Percentiles rank a stretch among this genome's conserved stretches.
These are phyloP conservation scores for Pseudomugil tenellus DNA, from an alignment of 2,797 vertebrate genomes.

Conservation along the genomic window DNA sequence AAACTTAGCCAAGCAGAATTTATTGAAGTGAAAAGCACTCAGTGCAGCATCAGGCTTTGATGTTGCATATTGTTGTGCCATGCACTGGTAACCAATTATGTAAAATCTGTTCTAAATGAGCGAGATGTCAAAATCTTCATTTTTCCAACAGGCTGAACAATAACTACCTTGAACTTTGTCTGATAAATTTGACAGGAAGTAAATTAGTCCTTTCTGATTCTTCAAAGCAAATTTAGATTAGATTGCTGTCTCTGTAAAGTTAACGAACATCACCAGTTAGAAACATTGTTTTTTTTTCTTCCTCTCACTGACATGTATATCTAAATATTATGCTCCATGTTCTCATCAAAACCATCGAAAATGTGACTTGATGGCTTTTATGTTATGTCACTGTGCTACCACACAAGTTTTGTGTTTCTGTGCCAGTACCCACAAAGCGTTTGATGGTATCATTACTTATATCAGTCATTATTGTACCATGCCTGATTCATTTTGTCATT, in stretches of 20 bases:
- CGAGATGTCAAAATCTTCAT: conserved; percentile 3
- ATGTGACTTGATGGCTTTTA: conserved; percentile 9
- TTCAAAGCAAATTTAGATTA: neutral
- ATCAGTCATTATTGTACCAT: conserved; percentile 56
- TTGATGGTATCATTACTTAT: conserved; percentile 66
- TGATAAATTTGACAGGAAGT: neutral
- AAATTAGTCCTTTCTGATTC: neutral
- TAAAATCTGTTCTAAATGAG: conserved; percentile 21
- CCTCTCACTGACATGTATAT: neutral
- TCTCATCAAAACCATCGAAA: conserved; percentile 2
- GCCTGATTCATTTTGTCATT: conserved; percentile 71
- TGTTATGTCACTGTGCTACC: conserved; percentile 6
- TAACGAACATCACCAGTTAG: neutral
- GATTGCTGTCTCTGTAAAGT: neutral
- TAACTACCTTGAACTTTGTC: neutral
- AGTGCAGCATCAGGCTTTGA: conserved; percentile 9
- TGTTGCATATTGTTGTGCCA: neutral
- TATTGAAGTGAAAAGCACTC: neutral
- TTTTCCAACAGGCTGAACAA: conserved; percentile 7
- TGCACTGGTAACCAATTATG: conserved; percentile 6
- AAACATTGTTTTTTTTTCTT: neutral
- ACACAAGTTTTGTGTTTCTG: conserved; percentile 16
- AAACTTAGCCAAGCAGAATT: conserved; percentile 1
- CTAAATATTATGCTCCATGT: neutral
- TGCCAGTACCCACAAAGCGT: conserved; percentile 49